Conservation (phyloP, 2,888 invertebrate species). For the Oligia strigilis region DNA sequence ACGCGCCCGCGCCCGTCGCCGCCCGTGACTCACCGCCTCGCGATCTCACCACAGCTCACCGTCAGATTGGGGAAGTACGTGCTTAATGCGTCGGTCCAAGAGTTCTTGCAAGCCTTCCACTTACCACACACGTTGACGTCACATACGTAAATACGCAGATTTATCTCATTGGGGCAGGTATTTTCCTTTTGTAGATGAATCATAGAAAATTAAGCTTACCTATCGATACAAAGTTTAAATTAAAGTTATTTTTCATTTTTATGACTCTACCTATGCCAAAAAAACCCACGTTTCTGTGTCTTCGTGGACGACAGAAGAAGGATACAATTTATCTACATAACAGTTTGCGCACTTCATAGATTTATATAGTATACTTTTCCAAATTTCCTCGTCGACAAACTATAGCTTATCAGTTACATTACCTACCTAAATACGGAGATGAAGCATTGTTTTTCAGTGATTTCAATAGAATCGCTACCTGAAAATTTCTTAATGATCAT, state of each 20-base stretch:
- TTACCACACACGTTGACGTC: conserved; percentile 78
- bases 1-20: conserved; percentile 64
- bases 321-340: background rate
- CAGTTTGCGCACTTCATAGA: conserved; percentile 2
- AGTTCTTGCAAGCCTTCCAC: conserved; percentile 72
- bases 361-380: background rate
- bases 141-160: conserved; percentile 63
- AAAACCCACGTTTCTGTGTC: background rate
- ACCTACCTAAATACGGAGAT: background rate
- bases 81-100: conserved; percentile 74
- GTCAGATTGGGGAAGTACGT: conserved; percentile 84
- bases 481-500: background rate
- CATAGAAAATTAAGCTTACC: conserved; percentile 44
- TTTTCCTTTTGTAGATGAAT: conserved; percentile 68
- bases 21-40: conserved; percentile 81
- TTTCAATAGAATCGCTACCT: background rate
- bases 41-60: conserved; percentile 70
- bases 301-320: background rate
- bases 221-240: conserved; percentile 20
- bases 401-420: background rate
- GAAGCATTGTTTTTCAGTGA: background rate
- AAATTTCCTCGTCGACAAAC: background rate
- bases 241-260: conserved; percentile 14
- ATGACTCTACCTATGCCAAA: conserved; percentile 3
- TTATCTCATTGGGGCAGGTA: conserved; percentile 56